phyloP scores from a whole-genome alignment of 35 echinoderm and acorn worm genomes.

The Patiria miniata region DNA sequence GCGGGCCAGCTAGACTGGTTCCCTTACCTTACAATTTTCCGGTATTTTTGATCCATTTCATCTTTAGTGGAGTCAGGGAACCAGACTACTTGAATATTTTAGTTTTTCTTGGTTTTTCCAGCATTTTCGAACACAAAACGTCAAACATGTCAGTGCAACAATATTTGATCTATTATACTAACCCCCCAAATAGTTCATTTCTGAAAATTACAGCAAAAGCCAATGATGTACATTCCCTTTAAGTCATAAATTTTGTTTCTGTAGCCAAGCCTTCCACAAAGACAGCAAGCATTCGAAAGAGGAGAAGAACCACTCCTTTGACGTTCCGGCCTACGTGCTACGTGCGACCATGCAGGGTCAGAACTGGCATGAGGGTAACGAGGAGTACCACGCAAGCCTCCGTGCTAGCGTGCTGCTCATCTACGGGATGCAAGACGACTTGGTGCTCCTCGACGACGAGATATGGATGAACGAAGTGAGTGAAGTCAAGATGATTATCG shows the following conservation, averaged over 20 bases:
- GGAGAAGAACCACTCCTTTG: conserved; percentile 67
- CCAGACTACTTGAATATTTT: too few relatives aligned
- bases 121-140: too few relatives aligned
- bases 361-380: conserved; percentile 74
- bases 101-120: too few relatives aligned
- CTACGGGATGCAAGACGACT: conserved; percentile 79
- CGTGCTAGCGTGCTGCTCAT: conserved; percentile 74
- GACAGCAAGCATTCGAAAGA: conserved; percentile 4
- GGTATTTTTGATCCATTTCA: too few relatives aligned
- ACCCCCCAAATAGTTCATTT: too few relatives aligned
- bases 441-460: conserved; percentile 74
- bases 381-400: conserved; percentile 74
- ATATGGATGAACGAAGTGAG: conserved; percentile 88
- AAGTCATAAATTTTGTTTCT: background rate
- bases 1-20: too few relatives aligned
- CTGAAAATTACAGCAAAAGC: too few relatives aligned
- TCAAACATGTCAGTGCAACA: too few relatives aligned
- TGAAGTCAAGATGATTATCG: background rate
- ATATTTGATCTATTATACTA: too few relatives aligned
- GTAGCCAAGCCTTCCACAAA: conserved; percentile 90
- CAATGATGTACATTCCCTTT: conserved; percentile 14
- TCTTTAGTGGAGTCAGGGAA: too few relatives aligned
- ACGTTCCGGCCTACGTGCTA: conserved; percentile 79
- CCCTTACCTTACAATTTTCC: too few relatives aligned
- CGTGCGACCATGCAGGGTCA: conserved; percentile 89